These are phyloP conservation scores for Crotalus viridis DNA, from an alignment of 2,113 vertebrate genomes.

Conservation along the genomic window DNA sequence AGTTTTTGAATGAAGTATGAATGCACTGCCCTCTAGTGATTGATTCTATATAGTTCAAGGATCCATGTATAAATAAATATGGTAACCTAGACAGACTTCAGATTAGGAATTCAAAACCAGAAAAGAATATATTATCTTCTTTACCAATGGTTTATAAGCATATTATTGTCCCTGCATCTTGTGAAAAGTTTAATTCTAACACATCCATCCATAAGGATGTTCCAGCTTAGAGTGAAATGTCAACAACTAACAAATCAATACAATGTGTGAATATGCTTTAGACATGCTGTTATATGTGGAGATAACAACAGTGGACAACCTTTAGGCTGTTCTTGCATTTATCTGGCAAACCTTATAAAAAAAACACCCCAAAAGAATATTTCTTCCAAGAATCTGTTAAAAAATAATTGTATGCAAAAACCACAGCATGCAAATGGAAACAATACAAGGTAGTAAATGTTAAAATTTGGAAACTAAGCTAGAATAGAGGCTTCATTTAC, in stretches of 20 bases:
- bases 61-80: not conserved
- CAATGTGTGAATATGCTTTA: not conserved
- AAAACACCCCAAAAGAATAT: not conserved
- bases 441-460: not conserved
- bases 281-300: not conserved
- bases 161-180: not conserved
- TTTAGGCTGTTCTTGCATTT: not conserved
- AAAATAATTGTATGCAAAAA: not conserved
- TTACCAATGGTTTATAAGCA: not conserved
- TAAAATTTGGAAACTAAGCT: not conserved
- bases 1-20: not conserved
- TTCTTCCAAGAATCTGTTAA: not conserved
- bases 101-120: not conserved
- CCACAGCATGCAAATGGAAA: not conserved
- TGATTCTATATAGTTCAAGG: not conserved
- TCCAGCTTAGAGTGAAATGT: not conserved
- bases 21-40: conserved; percentile 16
- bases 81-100: not conserved
- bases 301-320: not conserved
- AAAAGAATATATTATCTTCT: not conserved
- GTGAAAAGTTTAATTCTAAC: not conserved
- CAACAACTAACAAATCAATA: not conserved
- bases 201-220: not conserved
- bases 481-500: not conserved
- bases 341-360: not conserved